Evolutionary conservation across 2,888 invertebrate genomes (phyloP).

Genomic region (Folsomia candida): DNA sequence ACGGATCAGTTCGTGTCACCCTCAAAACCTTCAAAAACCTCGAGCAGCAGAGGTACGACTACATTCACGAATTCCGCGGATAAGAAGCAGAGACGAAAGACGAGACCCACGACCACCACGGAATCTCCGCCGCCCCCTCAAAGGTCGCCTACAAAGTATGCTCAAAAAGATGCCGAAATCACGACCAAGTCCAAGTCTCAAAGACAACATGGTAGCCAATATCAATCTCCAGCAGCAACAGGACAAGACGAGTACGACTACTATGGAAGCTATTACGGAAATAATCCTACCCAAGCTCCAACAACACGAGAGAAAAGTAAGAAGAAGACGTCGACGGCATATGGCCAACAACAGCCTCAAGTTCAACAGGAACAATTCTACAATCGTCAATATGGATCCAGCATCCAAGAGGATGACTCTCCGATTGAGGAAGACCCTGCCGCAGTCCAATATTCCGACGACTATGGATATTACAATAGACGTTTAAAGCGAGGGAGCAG

Average conservation of each 20-base stretch:
- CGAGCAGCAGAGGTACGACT: neutral
- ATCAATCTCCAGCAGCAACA: neutral
- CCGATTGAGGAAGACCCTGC: conserved; percentile 37
- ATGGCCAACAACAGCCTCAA: conserved; percentile 9
- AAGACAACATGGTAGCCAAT: neutral
- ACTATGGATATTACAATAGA: conserved; percentile 40
- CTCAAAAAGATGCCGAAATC: neutral
- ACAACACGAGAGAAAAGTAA: conserved; percentile 11
- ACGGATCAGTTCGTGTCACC: neutral
- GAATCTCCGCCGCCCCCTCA: too few species aligned
- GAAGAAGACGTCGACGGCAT: conserved; percentile 13
- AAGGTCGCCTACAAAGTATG: neutral
- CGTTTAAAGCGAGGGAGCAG: conserved; percentile 42
- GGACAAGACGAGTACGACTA: conserved; percentile 22
- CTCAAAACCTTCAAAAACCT: neutral
- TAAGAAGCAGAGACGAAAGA: neutral
- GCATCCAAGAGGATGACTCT: conserved; percentile 25
- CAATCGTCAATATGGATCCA: conserved; percentile 5
- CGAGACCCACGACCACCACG: neutral
- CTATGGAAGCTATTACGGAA: conserved; percentile 30
- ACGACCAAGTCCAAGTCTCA: neutral
- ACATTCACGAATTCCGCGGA: neutral
- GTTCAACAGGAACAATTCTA: neutral
- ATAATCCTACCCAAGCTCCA: conserved; percentile 7
- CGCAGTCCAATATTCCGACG: conserved; percentile 37